These are phyloP conservation scores for Anhinga anhinga DNA, from an alignment of 2,113 vertebrate genomes.

Conservation along the genomic window DNA sequence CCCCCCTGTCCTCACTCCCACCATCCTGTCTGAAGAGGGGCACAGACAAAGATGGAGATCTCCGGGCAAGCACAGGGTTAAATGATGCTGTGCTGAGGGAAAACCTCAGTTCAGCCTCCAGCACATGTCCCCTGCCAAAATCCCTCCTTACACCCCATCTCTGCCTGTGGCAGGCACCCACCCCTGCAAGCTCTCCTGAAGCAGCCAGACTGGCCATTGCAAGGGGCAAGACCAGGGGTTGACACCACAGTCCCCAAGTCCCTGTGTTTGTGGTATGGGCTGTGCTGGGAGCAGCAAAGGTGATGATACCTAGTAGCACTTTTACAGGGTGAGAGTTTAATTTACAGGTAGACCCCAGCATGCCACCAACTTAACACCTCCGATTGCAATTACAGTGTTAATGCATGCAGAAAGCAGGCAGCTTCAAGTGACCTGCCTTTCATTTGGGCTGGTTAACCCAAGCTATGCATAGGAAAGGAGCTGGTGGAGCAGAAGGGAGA, in stretches of 20 bases:
- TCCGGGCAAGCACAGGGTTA: neutral
- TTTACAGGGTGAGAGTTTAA: neutral
- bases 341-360: rapidly evolving
- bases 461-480: neutral
- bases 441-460: neutral
- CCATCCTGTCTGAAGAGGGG: neutral
- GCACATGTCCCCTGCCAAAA: neutral
- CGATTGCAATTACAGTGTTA: too few relatives aligned
- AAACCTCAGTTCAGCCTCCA: neutral
- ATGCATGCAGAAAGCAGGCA: neutral
- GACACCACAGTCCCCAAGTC: neutral
- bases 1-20: rapidly evolving
- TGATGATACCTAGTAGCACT: neutral
- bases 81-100: neutral
- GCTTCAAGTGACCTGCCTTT: neutral
- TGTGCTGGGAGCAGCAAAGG: neutral
- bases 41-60: neutral
- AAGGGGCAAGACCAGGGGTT: neutral
- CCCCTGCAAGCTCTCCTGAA: neutral
- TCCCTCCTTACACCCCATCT: rapidly evolving
- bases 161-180: neutral
- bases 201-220: neutral
- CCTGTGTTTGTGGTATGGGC: neutral
- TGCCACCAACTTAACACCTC: rapidly evolving
- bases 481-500: neutral